Conservation (phyloP, 2,797 vertebrate genomes). For the Fistularia commersonii region DNA sequence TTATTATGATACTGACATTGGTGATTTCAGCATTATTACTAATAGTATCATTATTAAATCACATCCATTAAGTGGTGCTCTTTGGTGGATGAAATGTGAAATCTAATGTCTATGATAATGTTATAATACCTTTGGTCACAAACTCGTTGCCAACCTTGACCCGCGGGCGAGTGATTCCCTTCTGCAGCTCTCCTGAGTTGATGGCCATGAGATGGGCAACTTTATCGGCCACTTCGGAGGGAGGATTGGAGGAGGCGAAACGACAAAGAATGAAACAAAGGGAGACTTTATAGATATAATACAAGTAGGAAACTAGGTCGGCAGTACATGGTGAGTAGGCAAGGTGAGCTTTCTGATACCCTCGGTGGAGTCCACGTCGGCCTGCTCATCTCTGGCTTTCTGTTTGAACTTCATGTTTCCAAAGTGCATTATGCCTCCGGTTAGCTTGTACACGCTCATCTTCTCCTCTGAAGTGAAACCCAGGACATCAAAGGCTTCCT, state of each 20-base stretch:
- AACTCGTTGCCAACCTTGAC: constrained; percentile 73
- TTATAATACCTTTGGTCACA: constrained; percentile 64
- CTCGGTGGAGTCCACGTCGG: constrained; percentile 66
- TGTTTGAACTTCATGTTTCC: constrained; percentile 76
- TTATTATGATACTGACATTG: too few species aligned
- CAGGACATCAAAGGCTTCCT: constrained; percentile 71
- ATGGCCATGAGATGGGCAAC: constrained; percentile 69
- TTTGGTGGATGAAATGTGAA: too few species aligned
- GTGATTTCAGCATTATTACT: too few species aligned
- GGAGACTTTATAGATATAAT: too few species aligned
- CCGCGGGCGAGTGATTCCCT: constrained; percentile 55
- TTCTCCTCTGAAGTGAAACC: constrained; percentile 72
- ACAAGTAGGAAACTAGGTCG: not conserved
- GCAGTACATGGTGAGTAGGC: not conserved
- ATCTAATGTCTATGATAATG: too few species aligned
- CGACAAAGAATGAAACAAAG: not conserved
- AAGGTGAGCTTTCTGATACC: constrained; percentile 28
- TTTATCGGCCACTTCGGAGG: constrained; percentile 66
- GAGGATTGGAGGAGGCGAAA: not conserved
- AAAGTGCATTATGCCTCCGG: constrained; percentile 61
- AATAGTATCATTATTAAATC: too few species aligned
- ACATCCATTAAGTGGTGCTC: too few species aligned
- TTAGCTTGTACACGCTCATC: constrained; percentile 64
- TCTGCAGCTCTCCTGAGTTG: constrained; percentile 68
- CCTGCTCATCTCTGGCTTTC: constrained; percentile 76